phyloP scores from a whole-genome alignment of 2,888 invertebrate genomes.

The Anoplius nigerrimus region DNA sequence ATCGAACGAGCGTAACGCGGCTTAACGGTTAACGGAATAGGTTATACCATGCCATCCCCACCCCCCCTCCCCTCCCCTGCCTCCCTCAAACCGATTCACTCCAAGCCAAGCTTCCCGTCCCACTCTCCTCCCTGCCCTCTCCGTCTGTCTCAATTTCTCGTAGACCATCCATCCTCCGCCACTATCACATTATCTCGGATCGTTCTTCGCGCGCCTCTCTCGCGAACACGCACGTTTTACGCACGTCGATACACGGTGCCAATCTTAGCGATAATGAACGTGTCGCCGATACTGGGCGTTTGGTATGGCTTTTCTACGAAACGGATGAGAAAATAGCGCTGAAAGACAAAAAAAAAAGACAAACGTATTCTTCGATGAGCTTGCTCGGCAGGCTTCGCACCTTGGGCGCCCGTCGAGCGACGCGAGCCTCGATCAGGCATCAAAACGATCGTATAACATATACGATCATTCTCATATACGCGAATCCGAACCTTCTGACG shows the following conservation, averaged over 20 bases:
- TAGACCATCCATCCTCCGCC: not conserved
- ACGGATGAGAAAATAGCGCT: slow-evolving; percentile 13
- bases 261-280: slow-evolving; percentile 54
- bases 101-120: not conserved
- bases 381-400: slow-evolving; percentile 54
- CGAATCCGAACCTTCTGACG: too few relatives aligned
- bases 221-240: slow-evolving; percentile 38
- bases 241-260: slow-evolving; percentile 64
- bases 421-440: not conserved
- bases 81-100: too few relatives aligned
- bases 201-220: slow-evolving; percentile 40
- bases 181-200: slow-evolving; percentile 23
- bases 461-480: not conserved
- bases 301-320: slow-evolving; percentile 52
- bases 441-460: not conserved
- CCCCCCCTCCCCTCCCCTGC: too few relatives aligned
- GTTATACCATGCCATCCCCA: not conserved
- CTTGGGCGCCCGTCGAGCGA: slow-evolving; percentile 21
- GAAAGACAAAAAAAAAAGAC: slow-evolving; percentile 18
- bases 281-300: slow-evolving; percentile 43
- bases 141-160: not conserved
- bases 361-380: slow-evolving; percentile 56
- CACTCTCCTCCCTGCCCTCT: not conserved
- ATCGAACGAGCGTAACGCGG: slow-evolving; percentile 22
- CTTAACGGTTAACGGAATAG: slow-evolving; percentile 15